Base-by-base conservation (phyloP, 1,140 invertebrate genomes). In the Aphis craccivora region DNA sequence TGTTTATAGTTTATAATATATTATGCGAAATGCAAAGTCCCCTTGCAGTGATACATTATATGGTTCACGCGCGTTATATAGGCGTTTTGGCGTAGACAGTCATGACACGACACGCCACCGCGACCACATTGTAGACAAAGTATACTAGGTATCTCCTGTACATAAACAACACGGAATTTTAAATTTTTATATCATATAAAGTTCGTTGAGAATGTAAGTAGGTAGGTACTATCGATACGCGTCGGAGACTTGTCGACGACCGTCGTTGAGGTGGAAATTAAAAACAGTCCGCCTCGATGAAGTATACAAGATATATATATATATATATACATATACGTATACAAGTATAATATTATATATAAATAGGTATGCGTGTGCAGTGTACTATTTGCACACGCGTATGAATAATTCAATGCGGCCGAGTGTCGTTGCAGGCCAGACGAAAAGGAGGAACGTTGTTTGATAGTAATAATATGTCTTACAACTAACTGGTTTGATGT, bases 391-490 rank as follows among this genome's bases (percentile, higher is more conserved):
- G 83, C 25, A 84, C 22, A 43, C 23, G 23, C 9, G 37, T 14
- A 43, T 87, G 86, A 87, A 87, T n/a, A n/a, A 87, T 87, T 87
- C 86, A 87, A 84, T 20, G 83, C 45, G 30, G 30, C n/a, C 45
- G 45, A 87, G 43, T 87, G 30, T 87, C 43, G 60, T 84, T 25
- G 83, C 83, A 84, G 35, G 35, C 22, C 76, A 40, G 3, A 84
- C 40, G 37, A 84, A 84, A 43, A 40, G 37, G 83, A 84, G 9
- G 37, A 87, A 87, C 84, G 23, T 30, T 11, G 84, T 18, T 45
- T 1, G 9, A 45, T 25, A 76, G 43, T 45, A 30, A 45, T 43
- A 22, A 45, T 40, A 40, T 45, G 25, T 86, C 43, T 86, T 48
- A 86, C 84, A 30, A 86, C 84, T 45, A 45, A 45, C 48, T 55